Base-by-base conservation (phyloP, 2,888 invertebrate genomes). In the Eristalinus sepulchralis region DNA sequence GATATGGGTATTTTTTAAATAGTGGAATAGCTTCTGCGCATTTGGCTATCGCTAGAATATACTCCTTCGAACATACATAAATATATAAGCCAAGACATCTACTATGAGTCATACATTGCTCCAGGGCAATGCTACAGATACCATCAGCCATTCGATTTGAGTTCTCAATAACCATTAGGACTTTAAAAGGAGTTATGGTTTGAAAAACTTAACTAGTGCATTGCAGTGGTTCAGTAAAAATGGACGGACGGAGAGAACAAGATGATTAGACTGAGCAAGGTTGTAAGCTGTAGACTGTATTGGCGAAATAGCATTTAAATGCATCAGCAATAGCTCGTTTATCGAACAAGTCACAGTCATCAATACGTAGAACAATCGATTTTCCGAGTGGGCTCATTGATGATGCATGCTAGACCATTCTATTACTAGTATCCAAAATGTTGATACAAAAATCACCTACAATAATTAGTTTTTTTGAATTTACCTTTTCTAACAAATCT, bases 251-350 rank as follows among this genome's bases (percentile, higher is more conserved):
- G 17, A n/a, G 11, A 39, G 17, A 11, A 67, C 31, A 76, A 53
- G n/a, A 17, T 8, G 34, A 53, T 36, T 33, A 13, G 33, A 55
- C 62, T 53, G 31, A 53, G 57, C 11, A 6, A 10, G 55, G 27
- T 63, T 63, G 70, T 57, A 70, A 33, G 5, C 33, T 62, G 24
- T 31, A n/a, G 11, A n/a, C 39, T 11, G 55, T 33, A n/a, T 59
- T 78, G 11, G 77, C 31, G 20, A 78, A 64, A 57, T 57, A 70
- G 9, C 31, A 27, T 57, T 70, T 78, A 39, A 78, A 78, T 33
- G 63, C 63, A 55, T 70, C n/a, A 13, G 70, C 62, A 63, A 36
- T 62, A 27, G 2, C 70, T 20, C 31, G 34, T 9, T 77, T 68
- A 55, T 68, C 77, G 20, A 10, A 55, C 1, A 63, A 13, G 0